phyloP scores from a whole-genome alignment of 2,797 vertebrate genomes.

The Sciurus carolinensis region DNA sequence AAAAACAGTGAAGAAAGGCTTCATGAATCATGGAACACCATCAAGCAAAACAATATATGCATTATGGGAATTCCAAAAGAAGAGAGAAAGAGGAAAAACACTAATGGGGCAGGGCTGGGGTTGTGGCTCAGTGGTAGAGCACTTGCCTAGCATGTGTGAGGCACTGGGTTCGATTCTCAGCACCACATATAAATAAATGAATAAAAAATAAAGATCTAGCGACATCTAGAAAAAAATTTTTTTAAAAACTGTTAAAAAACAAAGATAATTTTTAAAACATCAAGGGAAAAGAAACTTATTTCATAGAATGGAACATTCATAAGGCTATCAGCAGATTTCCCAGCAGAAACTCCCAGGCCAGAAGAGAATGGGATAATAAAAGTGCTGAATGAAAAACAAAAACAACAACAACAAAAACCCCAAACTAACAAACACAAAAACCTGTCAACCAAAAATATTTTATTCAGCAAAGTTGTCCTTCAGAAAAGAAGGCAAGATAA shows the following conservation, averaged over 20 bases:
- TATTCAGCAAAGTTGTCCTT: background rate
- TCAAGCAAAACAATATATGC: background rate
- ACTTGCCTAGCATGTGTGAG: no score
- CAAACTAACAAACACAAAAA: background rate
- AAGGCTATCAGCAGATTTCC: background rate
- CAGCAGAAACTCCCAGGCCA: background rate
- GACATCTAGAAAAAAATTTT: no score
- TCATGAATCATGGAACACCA: background rate
- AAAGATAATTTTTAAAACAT: background rate
- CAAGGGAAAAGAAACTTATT: background rate
- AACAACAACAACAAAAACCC: background rate
- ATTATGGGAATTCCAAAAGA: background rate
- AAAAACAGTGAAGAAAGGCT: background rate
- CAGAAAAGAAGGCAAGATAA: background rate
- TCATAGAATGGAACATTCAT: background rate
- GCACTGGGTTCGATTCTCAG: no score
- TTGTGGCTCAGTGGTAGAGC: no score
- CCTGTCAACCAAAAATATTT: background rate
- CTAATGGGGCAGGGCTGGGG: no score
- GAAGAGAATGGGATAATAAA: background rate
- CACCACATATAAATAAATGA: no score
- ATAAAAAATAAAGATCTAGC: no score
- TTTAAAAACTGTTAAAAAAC: background rate
- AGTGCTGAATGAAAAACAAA: background rate
- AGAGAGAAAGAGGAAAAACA: background rate